These are phyloP conservation scores for Thunnus maccoyii DNA, from an alignment of 2,113 vertebrate genomes.

Conservation along the genomic window DNA sequence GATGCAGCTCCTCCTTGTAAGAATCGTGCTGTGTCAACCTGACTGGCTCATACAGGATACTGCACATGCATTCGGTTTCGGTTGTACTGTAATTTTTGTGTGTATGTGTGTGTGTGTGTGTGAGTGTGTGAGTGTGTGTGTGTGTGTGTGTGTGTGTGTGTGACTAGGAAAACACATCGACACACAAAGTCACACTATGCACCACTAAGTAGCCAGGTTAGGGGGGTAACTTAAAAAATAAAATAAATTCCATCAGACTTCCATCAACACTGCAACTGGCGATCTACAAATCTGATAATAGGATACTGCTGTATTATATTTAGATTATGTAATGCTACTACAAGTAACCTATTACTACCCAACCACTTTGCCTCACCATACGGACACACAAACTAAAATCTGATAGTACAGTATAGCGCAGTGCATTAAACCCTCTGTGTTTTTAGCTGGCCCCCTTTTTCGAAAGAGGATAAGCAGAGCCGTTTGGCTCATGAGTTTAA, in stretches of 20 bases:
- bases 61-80: neutral
- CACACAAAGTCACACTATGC: neutral
- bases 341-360: neutral
- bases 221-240: neutral
- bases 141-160: neutral
- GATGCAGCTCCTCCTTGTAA: conserved; percentile 13
- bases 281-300: neutral
- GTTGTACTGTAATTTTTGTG: neutral
- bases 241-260: too few relatives aligned
- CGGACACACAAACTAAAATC: neutral
- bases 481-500: conserved; percentile 74
- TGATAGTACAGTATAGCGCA: conserved; percentile 3
- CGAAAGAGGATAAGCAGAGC: conserved; percentile 74
- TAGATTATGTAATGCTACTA: neutral
- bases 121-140: too few relatives aligned
- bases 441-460: conserved; percentile 14
- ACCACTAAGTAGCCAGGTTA: neutral
- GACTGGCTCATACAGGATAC: neutral
- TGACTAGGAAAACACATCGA: neutral
- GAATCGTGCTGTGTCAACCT: conserved; percentile 15
- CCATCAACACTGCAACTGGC: neutral
- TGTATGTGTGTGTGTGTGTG: too few relatives aligned
- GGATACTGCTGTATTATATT: too few relatives aligned
- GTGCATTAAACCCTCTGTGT: conserved; percentile 25
- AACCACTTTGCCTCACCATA: neutral